Conservation (phyloP, 1,140 invertebrate species). For the Lethrus apterus region DNA sequence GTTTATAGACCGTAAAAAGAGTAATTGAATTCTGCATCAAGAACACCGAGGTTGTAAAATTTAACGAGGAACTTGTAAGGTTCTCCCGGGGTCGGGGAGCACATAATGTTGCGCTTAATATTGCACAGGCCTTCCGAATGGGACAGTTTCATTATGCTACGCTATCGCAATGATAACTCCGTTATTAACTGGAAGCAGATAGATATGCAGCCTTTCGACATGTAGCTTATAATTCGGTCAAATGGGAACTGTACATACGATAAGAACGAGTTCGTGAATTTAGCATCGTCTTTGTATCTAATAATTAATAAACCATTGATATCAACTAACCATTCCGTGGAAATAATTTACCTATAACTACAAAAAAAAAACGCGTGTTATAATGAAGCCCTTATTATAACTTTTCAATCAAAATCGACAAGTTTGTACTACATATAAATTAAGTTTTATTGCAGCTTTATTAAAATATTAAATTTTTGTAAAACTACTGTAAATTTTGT, state of each 20-base stretch:
- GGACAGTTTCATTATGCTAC: slow-evolving; percentile 13
- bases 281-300: too few relatives aligned
- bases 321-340: too few relatives aligned
- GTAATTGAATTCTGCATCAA: slow-evolving; percentile 12
- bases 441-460: too few relatives aligned
- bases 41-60: slow-evolving; percentile 10
- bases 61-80: slow-evolving; percentile 8
- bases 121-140: slow-evolving; percentile 11
- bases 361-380: too few relatives aligned
- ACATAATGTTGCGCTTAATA: slow-evolving; percentile 14
- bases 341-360: too few relatives aligned
- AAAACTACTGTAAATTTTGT: too few relatives aligned
- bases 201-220: slow-evolving; percentile 12
- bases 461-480: too few relatives aligned
- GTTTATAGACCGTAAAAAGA: slow-evolving; percentile 7
- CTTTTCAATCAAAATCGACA: too few relatives aligned
- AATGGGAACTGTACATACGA: not conserved
- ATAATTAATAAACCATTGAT: too few relatives aligned
- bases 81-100: not conserved
- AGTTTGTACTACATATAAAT: too few relatives aligned
- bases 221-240: slow-evolving; percentile 9
- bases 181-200: slow-evolving; percentile 12
- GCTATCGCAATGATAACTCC: slow-evolving; percentile 15
- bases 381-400: too few relatives aligned
- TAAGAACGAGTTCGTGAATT: slow-evolving; percentile 9